Evolutionary conservation across 2,113 vertebrate genomes (phyloP).

Genomic region (Sinocyclocheilus maitianheensis): DNA sequence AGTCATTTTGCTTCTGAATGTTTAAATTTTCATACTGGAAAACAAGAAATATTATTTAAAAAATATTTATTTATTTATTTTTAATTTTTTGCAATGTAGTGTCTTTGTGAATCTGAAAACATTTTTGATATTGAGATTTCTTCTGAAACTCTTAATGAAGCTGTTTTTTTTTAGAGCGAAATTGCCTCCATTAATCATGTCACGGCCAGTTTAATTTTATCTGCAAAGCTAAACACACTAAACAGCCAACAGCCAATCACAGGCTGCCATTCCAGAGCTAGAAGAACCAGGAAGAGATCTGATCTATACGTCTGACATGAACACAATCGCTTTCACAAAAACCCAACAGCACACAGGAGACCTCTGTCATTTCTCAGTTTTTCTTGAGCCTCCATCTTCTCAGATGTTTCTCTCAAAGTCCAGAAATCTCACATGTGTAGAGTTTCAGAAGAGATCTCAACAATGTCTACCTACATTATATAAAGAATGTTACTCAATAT

Average conservation of each 20-base stretch:
- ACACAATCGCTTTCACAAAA: not conserved
- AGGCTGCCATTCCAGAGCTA: conserved; percentile 63
- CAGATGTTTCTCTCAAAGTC: not conserved
- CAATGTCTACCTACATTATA: not conserved
- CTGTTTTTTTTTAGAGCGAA: conserved; percentile 42
- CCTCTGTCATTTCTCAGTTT: not conserved
- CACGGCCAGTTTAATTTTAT: conserved; percentile 72
- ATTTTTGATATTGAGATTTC: not conserved
- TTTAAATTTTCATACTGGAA: not conserved
- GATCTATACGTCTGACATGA: not conserved
- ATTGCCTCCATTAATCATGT: conserved; percentile 74
- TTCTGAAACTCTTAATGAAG: not conserved
- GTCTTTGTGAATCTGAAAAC: not conserved
- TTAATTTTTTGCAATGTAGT: not conserved
- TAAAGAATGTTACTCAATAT: too few relatives aligned
- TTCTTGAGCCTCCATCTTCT: too few relatives aligned
- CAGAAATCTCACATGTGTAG: too few relatives aligned
- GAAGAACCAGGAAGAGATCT: conserved; percentile 70
- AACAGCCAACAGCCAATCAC: conserved; percentile 70
- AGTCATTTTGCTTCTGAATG: not conserved
- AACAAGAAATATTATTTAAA: too few relatives aligned
- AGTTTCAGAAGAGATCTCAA: too few relatives aligned
- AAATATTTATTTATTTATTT: too few relatives aligned
- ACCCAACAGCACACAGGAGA: not conserved
- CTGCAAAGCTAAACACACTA: conserved; percentile 64